phyloP scores from a whole-genome alignment of 2,888 invertebrate species.

The Amphipyra tragopoginis region DNA sequence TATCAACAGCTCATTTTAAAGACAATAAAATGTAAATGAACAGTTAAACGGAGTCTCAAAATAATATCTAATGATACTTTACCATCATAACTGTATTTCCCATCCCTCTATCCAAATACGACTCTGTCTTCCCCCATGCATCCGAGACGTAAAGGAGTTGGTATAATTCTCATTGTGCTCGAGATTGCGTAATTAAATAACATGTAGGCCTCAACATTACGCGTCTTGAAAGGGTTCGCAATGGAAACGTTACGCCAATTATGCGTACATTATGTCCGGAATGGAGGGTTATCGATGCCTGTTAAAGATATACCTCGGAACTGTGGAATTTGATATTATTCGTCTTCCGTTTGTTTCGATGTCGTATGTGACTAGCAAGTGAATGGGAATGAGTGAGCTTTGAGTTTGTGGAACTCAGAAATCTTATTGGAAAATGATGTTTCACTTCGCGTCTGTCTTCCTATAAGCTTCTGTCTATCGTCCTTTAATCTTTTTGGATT shows the following conservation, averaged over 20 bases:
- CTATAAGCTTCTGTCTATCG: too few relatives aligned
- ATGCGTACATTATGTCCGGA: conserved; percentile 88
- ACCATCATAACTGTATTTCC: conserved; percentile 38
- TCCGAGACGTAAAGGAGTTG: conserved; percentile 76
- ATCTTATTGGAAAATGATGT: background rate
- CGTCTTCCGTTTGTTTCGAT: conserved; percentile 28
- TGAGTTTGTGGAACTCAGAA: conserved; percentile 10
- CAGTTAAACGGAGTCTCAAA: conserved; percentile 16
- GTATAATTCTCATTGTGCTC: conserved; percentile 86
- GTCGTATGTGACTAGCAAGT: conserved; percentile 13
- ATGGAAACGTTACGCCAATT: conserved; percentile 89
- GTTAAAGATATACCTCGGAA: conserved; percentile 57
- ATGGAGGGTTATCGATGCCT: conserved; percentile 86
- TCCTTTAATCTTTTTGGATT: too few relatives aligned
- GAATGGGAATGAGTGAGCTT: background rate
- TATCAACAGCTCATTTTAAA: conserved; percentile 6
- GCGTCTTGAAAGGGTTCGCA: conserved; percentile 88
- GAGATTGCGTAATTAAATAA: conserved; percentile 90
- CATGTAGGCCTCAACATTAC: conserved; percentile 88
- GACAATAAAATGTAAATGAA: conserved; percentile 31
- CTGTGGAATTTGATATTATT: conserved; percentile 60
- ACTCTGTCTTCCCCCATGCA: conserved; percentile 62
- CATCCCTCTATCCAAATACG: conserved; percentile 58
- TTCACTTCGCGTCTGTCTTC: background rate
- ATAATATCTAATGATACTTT: conserved; percentile 39